Percentiles rank a stretch among this genome's conserved stretches.
Evolutionary conservation across 2,888 invertebrate species (phyloP).

Genomic region (Drosophila vallismaia): DNA sequence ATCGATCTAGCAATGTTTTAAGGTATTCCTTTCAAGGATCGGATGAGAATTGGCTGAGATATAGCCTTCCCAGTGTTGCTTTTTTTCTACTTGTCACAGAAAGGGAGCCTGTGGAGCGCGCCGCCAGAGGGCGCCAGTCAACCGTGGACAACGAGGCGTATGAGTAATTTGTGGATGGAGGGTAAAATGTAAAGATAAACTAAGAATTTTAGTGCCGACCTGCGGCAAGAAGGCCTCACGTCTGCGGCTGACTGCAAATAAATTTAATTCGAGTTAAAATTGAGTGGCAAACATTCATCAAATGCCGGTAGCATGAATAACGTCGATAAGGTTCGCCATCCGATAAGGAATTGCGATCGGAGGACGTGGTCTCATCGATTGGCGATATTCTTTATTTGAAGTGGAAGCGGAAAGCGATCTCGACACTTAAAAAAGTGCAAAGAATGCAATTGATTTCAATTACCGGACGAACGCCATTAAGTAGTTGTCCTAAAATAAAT

Average conservation of each 20-base stretch:
- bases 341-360: constrained; percentile 11
- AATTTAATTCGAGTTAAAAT: background rate
- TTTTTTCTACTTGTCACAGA: background rate
- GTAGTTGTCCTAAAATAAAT: background rate
- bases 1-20: too few species aligned
- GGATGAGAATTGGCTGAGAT: too few species aligned
- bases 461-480: background rate
- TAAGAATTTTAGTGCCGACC: background rate
- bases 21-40: too few species aligned
- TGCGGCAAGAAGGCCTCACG: constrained; percentile 1
- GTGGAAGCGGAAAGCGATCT: constrained; percentile 26
- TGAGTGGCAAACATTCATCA: background rate
- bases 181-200: background rate
- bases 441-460: background rate
- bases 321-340: constrained; percentile 17
- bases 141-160: background rate
- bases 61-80: background rate
- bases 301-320: constrained; percentile 18
- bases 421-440: background rate
- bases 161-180: background rate
- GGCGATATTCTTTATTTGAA: background rate
- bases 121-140: background rate
- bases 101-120: background rate
- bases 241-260: background rate
- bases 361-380: background rate